Base-by-base conservation (phyloP, 2,113 vertebrate species). In the Charina bottae region DNA sequence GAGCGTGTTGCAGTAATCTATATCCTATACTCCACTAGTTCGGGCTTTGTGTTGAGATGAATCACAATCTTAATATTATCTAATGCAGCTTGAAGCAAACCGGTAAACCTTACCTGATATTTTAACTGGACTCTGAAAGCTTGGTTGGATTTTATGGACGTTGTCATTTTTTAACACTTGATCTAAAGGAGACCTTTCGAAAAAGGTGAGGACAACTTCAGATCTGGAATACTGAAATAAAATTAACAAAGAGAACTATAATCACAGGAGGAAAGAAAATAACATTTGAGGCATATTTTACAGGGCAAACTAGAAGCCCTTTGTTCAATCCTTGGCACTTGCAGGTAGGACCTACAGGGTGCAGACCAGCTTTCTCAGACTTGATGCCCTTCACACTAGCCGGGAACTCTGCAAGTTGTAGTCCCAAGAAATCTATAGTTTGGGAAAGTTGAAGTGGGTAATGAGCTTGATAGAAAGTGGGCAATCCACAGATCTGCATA, bases 201-300 rank as follows among this genome's bases (percentile, higher is more conserved):
- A 99, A 97, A 99, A 99, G 0, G 99, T 99, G 96, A 99, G 97
- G 94, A 99, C 98, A 0, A 99, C 99, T 97, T 99, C 99, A 89
- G 99, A 99, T 95, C 98, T 98, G 91, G 99, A 99, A 96, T 98
- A 99, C 99, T 99, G 92, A 28, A 62, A 26, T 56, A 90, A 94
- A 92, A 97, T 84, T 93, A 89, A 54, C 17, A 91, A 56, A 60
- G 21, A 91, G 96, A 89, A 60, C 12, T 55, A 89, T 0, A 37
- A 33, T 0, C 42, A 78, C 3, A 1, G 7, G 23, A 42, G 58
- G 13, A 68, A 15, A 1, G 11, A 46, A 85, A 90, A 88, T 28
- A 0, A 0, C 85, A 90, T 92, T 90, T 92, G 53, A 91, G 46
- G 26, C 13, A 54, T 60, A 83, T 64, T 90, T 10, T 42, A 21